A percentile compares a stretch with the other conserved stretches of the same genome.
Conservation (phyloP, 2,888 invertebrate species). For the Pollenia labialis region DNA sequence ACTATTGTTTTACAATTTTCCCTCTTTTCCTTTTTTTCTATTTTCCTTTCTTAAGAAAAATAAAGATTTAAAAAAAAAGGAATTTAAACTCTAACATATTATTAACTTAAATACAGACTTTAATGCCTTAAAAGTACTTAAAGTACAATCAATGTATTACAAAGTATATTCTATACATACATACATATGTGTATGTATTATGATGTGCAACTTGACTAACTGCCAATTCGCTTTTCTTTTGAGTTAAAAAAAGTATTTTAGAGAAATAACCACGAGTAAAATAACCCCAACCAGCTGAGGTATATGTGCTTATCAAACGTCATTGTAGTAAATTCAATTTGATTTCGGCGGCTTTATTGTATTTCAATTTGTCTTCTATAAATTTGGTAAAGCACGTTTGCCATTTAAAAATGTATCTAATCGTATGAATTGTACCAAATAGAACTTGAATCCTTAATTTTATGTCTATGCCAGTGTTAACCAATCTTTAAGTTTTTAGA, state of each 20-base stretch:
- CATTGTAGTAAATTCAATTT: slow-evolving; percentile 26
- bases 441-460: slow-evolving; percentile 10
- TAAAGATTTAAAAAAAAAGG: too few species aligned
- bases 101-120: slow-evolving; percentile 31
- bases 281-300: background rate
- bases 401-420: background rate
- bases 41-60: background rate
- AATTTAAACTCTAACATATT: background rate
- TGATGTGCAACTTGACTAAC: slow-evolving; percentile 78
- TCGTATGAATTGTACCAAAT: background rate
- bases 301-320: background rate
- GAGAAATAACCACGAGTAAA: background rate
- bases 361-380: slow-evolving; percentile 41
- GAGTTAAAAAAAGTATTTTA: slow-evolving; percentile 25
- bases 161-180: background rate
- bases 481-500: background rate
- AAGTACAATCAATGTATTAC: background rate
- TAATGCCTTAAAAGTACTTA: slow-evolving; percentile 31
- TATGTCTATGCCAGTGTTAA: slow-evolving; percentile 5
- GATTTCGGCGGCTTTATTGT: slow-evolving; percentile 46
- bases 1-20: background rate
- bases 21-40: background rate
- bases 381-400: slow-evolving; percentile 3
- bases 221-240: slow-evolving; percentile 80
- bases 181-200: too few species aligned